These are phyloP conservation scores for Lasius fuliginosus DNA, from an alignment of 2,888 invertebrate species.

Conservation along the genomic window DNA sequence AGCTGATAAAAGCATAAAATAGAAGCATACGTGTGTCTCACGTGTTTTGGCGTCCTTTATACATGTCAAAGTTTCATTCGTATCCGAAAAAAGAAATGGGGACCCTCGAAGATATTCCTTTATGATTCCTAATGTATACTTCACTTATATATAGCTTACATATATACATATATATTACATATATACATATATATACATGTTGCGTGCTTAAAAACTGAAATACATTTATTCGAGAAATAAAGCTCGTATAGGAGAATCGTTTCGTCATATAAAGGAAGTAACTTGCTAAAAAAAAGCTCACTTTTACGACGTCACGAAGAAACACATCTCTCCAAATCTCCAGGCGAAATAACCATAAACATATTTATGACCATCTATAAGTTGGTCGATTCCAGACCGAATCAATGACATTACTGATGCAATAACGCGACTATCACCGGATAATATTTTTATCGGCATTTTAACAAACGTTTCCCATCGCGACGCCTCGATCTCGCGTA, in stretches of 20 bases:
- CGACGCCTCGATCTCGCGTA: background rate
- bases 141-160: background rate
- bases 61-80: background rate
- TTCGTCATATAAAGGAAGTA: background rate
- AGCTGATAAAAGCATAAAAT: background rate
- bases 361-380: slow-evolving; percentile 35
- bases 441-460: slow-evolving; percentile 40
- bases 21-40: background rate
- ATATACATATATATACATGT: background rate
- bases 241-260: background rate
- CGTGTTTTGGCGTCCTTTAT: background rate
- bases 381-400: slow-evolving; percentile 21
- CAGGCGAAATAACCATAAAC: slow-evolving; percentile 35
- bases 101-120: background rate
- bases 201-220: slow-evolving; percentile 2
- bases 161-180: background rate
- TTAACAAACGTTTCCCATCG: slow-evolving; percentile 15
- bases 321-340: slow-evolving; percentile 21
- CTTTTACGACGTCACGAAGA: slow-evolving; percentile 17
- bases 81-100: background rate
- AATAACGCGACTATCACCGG: slow-evolving; percentile 29
- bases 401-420: slow-evolving; percentile 43
- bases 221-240: background rate
- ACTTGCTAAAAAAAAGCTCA: background rate
- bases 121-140: slow-evolving; percentile 9